A percentile compares a stretch with the other conserved stretches of the same genome.
These are phyloP conservation scores for Priapulus caudatus DNA, from an alignment of 2,888 invertebrate species.

Conservation along the genomic window DNA sequence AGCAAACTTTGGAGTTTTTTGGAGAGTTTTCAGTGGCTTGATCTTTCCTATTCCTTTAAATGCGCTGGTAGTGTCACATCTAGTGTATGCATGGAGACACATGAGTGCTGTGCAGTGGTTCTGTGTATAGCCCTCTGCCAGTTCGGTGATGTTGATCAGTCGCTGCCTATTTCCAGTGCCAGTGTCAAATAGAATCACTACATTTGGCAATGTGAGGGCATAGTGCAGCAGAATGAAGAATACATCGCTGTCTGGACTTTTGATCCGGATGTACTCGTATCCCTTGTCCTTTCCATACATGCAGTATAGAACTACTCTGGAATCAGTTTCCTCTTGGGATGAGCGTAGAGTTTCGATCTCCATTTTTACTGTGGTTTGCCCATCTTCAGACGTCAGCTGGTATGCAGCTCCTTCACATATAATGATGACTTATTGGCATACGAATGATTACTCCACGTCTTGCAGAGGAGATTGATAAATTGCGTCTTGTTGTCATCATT, in stretches of 20 bases:
- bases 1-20: too few relatives aligned
- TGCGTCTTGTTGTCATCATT: too few relatives aligned
- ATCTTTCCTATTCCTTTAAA: too few relatives aligned
- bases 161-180: conserved; percentile 11
- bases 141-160: conserved; percentile 12
- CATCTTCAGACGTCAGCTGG: too few relatives aligned
- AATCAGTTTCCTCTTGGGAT: conserved; percentile 10
- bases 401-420: too few relatives aligned
- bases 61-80: too few relatives aligned
- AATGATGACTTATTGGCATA: too few relatives aligned
- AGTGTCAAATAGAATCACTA: conserved; percentile 13
- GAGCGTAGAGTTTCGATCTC: too few relatives aligned
- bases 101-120: conserved; percentile 11
- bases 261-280: conserved; percentile 13
- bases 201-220: conserved; percentile 6
- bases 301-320: conserved; percentile 14
- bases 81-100: conserved; percentile 16
- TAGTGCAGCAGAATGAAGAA: conserved; percentile 16
- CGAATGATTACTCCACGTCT: too few relatives aligned
- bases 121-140: conserved; percentile 6
- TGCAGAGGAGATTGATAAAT: too few relatives aligned
- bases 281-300: conserved; percentile 14
- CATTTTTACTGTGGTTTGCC: too few relatives aligned
- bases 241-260: conserved; percentile 17
- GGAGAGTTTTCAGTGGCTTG: too few relatives aligned